These are phyloP conservation scores for Anguilla obscura DNA, from an alignment of 2,797 vertebrate species.

Conservation along the genomic window DNA sequence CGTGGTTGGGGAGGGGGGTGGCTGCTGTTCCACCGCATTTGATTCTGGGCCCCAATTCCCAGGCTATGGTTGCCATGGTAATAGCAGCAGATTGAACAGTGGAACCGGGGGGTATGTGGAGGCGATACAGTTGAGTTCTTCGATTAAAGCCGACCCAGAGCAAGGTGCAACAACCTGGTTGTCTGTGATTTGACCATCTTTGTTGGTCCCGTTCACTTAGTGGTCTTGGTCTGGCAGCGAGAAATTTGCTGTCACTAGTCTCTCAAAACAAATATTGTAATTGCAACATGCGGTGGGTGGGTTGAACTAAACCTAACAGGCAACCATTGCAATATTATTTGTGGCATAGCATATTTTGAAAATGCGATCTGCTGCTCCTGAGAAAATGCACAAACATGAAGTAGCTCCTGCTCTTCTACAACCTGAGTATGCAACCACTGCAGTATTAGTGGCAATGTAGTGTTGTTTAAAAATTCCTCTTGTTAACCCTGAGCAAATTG, in stretches of 20 bases:
- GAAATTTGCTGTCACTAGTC: not conserved
- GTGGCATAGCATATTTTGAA: not conserved
- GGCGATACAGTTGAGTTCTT: slow-evolving; percentile 33
- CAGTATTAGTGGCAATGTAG: not conserved
- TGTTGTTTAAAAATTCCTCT: not conserved
- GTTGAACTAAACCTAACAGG: not conserved
- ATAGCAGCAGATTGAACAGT: slow-evolving; percentile 22
- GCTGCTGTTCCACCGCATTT: slow-evolving; percentile 13
- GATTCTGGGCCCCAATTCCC: slow-evolving; percentile 8
- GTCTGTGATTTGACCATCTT: not conserved
- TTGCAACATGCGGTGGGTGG: not conserved
- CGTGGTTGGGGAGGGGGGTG: not conserved
- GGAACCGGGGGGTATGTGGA: slow-evolving; percentile 6
- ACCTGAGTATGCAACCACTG: not conserved
- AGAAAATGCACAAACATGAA: not conserved
- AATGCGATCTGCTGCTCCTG: not conserved
- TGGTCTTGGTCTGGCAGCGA: not conserved
- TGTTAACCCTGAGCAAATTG: not conserved
- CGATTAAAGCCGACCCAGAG: slow-evolving; percentile 35
- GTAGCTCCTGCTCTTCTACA: not conserved
- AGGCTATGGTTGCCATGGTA: slow-evolving; percentile 28
- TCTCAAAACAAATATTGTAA: no score
- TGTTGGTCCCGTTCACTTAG: not conserved
- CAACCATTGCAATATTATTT: not conserved
- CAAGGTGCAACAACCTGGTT: slow-evolving; percentile 28